A percentile compares a stretch with the other conserved stretches of the same genome.
phyloP scores from a whole-genome alignment of 2,797 vertebrate genomes.

The Vultur gryphus region DNA sequence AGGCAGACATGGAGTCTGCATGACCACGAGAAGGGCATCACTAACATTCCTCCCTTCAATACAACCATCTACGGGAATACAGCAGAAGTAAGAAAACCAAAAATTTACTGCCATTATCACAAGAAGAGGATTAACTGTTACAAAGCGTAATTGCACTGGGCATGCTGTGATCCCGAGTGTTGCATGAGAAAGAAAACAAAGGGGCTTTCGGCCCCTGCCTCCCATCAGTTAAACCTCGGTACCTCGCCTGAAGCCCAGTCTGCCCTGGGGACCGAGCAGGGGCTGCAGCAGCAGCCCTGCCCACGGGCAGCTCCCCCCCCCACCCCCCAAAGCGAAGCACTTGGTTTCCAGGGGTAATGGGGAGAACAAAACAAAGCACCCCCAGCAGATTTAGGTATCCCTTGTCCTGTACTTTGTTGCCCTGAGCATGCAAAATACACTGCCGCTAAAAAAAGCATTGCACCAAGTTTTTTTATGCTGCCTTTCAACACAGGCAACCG shows the following conservation, averaged over 20 bases:
- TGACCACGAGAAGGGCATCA: fast-evolving
- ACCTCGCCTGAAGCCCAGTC: fast-evolving
- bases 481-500: fast-evolving
- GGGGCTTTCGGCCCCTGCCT: fast-evolving
- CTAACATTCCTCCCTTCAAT: not conserved
- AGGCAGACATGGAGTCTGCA: fast-evolving
- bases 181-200: fast-evolving
- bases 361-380: fast-evolving
- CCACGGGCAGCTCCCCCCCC: fast-evolving
- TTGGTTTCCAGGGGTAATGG: fast-evolving
- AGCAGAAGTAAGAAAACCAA: fast-evolving
- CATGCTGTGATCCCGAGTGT: fast-evolving
- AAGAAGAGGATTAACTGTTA: fast-evolving
- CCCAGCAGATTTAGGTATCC: fast-evolving
- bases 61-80: fast-evolving
- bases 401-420: fast-evolving
- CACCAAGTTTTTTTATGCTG: fast-evolving
- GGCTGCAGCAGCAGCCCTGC: not conserved
- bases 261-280: fast-evolving
- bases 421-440: fast-evolving
- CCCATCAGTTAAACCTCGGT: fast-evolving
- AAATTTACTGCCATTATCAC: fast-evolving
- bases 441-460: fast-evolving
- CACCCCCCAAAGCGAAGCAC: fast-evolving
- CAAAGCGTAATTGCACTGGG: fast-evolving